Conservation (phyloP, 2,113 vertebrate species). For the Chamaea fasciata region DNA sequence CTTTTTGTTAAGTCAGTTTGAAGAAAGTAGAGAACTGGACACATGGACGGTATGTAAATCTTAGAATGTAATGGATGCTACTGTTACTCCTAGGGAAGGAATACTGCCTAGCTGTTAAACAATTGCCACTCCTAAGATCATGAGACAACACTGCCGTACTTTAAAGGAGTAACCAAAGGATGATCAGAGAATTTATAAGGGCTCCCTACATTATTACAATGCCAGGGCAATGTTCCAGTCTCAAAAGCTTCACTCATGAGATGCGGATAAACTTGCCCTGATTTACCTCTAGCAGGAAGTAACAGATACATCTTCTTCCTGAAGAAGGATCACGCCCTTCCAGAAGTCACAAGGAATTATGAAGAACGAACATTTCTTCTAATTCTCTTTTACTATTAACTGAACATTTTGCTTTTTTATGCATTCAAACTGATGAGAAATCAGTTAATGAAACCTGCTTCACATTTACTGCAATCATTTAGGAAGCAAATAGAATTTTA, state of each 20-base stretch:
- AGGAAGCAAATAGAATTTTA: not conserved
- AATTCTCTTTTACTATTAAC: not conserved
- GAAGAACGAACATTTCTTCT: not conserved
- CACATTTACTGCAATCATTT: not conserved
- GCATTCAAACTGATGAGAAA: not conserved
- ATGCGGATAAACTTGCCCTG: not conserved
- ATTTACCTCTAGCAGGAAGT: not conserved
- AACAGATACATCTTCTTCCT: not conserved
- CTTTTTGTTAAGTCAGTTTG: not conserved
- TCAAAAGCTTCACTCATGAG: not conserved
- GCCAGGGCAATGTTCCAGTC: not conserved
- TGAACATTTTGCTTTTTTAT: not conserved
- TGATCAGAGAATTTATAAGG: not conserved
- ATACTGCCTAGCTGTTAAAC: not conserved
- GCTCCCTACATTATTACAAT: not conserved
- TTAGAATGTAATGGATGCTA: not conserved
- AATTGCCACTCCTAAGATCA: not conserved
- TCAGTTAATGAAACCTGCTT: not conserved
- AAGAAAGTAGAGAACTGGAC: not conserved
- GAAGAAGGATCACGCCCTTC: not conserved
- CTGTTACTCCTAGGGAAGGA: not conserved
- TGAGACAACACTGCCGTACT: not conserved
- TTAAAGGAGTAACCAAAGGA: not conserved
- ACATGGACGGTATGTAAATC: not conserved
- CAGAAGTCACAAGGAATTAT: not conserved